Conservation (phyloP, 2,888 invertebrate species). For the Eilema depressum region DNA sequence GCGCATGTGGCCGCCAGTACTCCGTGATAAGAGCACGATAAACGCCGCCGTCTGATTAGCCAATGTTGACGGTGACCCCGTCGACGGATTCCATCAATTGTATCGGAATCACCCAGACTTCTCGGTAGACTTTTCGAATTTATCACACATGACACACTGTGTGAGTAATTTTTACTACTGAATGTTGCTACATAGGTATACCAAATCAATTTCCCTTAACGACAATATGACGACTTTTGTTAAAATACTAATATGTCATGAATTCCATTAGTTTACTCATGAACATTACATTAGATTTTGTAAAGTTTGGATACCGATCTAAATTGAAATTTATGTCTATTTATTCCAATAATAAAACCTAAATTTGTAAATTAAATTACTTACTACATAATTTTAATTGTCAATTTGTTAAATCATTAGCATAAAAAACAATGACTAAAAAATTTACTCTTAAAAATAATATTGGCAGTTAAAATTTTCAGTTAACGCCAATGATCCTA, state of each 20-base stretch:
- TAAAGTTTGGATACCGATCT: too few species aligned
- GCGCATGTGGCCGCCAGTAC: constrained; percentile 61
- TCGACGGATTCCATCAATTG: constrained; percentile 56
- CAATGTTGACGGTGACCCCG: constrained; percentile 76
- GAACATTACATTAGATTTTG: too few species aligned
- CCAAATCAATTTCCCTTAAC: constrained; percentile 39
- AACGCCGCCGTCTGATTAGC: constrained; percentile 77
- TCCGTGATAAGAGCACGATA: constrained; percentile 80
- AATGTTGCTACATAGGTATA: constrained; percentile 28
- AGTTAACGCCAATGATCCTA: neutral
- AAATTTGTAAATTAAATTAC: too few species aligned
- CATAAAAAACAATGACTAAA: neutral
- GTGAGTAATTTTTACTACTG: constrained; percentile 42
- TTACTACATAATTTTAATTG: too few species aligned
- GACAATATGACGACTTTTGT: constrained; percentile 18
- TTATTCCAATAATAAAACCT: neutral
- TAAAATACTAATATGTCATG: too few species aligned
- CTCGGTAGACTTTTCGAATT: constrained; percentile 45
- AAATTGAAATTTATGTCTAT: neutral
- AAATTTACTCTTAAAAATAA: neutral
- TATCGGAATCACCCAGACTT: constrained; percentile 48
- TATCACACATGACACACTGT: constrained; percentile 36
- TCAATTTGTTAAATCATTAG: too few species aligned
- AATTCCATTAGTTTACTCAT: too few species aligned
- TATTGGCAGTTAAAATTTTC: neutral